A percentile compares a stretch with the other conserved stretches of the same genome.
phyloP scores from a whole-genome alignment of 2,797 vertebrate genomes.

The Mastacembelus armatus region DNA sequence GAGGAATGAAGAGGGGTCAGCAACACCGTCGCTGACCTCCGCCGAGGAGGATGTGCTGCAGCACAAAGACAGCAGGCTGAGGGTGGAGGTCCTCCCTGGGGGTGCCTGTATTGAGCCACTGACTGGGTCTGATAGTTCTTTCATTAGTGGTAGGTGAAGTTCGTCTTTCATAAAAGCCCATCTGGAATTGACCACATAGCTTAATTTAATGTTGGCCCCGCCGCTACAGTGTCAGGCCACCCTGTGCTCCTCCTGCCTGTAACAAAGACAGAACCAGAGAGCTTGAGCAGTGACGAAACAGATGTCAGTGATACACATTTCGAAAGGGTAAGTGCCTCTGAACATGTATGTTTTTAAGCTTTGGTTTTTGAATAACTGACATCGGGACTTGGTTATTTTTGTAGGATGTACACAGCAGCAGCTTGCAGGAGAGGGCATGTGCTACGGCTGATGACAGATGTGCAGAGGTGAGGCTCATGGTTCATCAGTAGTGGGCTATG shows the following conservation, averaged over 20 bases:
- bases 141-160: conserved; percentile 64
- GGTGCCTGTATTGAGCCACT: conserved; percentile 55
- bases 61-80: conserved; percentile 51
- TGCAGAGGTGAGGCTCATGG: conserved; percentile 50
- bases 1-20: conserved; percentile 47
- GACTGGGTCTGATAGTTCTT: conserved; percentile 61
- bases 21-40: conserved; percentile 53
- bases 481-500: not conserved
- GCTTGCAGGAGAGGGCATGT: conserved; percentile 39
- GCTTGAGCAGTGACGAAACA: conserved; percentile 70
- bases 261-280: conserved; percentile 74
- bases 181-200: not conserved
- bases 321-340: conserved; percentile 53
- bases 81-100: conserved; percentile 63
- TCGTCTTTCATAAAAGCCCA: not conserved
- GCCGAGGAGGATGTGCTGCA: conserved; percentile 60
- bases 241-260: conserved; percentile 74
- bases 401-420: conserved; percentile 51
- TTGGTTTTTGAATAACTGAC: not conserved
- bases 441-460: not conserved
- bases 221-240: conserved; percentile 64
- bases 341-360: accelerated
- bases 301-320: conserved; percentile 66
- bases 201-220: not conserved
- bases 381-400: not conserved